A percentile compares a stretch with the other conserved stretches of the same genome.
Evolutionary conservation across 1,140 invertebrate species (phyloP).

Genomic region (Lordiphosa collinella): DNA sequence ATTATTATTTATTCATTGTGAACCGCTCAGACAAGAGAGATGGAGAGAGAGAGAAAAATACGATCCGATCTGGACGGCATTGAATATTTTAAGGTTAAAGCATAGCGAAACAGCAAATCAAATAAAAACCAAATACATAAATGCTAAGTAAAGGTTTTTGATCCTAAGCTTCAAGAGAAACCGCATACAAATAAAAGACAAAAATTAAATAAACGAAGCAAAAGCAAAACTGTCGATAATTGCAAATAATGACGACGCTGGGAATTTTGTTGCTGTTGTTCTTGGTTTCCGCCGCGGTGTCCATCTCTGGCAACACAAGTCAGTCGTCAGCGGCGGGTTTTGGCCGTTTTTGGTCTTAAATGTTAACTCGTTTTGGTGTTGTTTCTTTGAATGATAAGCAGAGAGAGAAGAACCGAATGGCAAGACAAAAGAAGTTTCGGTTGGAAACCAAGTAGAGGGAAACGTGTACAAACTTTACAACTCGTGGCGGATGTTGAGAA

Average conservation of each 20-base stretch:
- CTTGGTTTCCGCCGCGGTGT: constrained; percentile 20
- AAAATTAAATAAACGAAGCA: constrained; percentile 40
- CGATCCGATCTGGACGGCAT: constrained; percentile 39
- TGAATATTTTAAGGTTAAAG: constrained; percentile 65
- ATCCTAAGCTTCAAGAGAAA: constrained; percentile 43
- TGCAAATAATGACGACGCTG: constrained; percentile 72
- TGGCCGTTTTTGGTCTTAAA: constrained; percentile 70
- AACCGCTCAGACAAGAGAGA: constrained; percentile 12
- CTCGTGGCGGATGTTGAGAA: constrained; percentile 24
- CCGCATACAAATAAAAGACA: constrained; percentile 41
- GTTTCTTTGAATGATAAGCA: constrained; percentile 60
- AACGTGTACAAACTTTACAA: constrained; percentile 36
- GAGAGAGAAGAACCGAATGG: constrained; percentile 39
- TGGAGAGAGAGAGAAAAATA: constrained; percentile 3
- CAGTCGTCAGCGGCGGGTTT: constrained; percentile 9
- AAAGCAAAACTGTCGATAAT: constrained; percentile 70
- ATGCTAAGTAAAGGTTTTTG: constrained; percentile 61
- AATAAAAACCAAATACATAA: constrained; percentile 47
- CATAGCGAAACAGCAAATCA: constrained; percentile 35
- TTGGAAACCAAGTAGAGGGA: constrained; percentile 25
- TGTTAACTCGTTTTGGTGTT: constrained; percentile 68
- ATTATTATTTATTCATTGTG: constrained; percentile 51
- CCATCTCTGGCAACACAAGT: neutral
- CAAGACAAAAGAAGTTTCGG: constrained; percentile 57
- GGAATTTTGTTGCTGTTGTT: constrained; percentile 49